Conservation (phyloP, 1,140 invertebrate species). For the Heterodera carotae region DNA sequence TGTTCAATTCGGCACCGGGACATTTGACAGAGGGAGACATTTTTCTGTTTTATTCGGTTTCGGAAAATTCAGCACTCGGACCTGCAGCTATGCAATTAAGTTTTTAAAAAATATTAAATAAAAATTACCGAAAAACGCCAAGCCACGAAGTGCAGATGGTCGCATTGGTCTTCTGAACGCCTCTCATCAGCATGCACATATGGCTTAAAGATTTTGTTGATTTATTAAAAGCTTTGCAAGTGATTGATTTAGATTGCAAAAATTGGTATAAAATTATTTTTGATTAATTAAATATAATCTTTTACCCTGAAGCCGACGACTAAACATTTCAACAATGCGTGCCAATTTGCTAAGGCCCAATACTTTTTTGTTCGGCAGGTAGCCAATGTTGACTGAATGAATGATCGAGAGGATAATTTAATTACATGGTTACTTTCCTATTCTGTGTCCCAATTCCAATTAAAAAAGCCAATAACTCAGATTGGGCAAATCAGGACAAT, state of each 20-base stretch:
- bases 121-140: slow-evolving; percentile 81
- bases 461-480: background rate
- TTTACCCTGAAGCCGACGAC: slow-evolving; percentile 81
- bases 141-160: slow-evolving; percentile 98
- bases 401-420: too few species aligned
- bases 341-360: slow-evolving; percentile 93
- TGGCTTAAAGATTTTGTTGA: too few species aligned
- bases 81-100: too few species aligned
- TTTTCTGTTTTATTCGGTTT: too few species aligned
- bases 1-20: too few species aligned
- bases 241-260: slow-evolving; percentile 7
- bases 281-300: slow-evolving; percentile 32
- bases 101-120: too few species aligned
- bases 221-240: too few species aligned
- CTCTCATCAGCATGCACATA: slow-evolving; percentile 99
- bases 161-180: slow-evolving; percentile 98
- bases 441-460: too few species aligned
- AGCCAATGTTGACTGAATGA: slow-evolving; percentile 90
- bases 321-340: slow-evolving; percentile 95
- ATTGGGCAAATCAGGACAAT: too few species aligned
- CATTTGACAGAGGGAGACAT: too few species aligned
- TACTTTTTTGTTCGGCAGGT: slow-evolving; percentile 94
- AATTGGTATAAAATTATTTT: slow-evolving; percentile 12
- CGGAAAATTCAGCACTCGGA: too few species aligned
- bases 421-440: too few species aligned